Evolutionary conservation across 1,140 invertebrate species (phyloP).

Genomic region (Bombus confusus): DNA sequence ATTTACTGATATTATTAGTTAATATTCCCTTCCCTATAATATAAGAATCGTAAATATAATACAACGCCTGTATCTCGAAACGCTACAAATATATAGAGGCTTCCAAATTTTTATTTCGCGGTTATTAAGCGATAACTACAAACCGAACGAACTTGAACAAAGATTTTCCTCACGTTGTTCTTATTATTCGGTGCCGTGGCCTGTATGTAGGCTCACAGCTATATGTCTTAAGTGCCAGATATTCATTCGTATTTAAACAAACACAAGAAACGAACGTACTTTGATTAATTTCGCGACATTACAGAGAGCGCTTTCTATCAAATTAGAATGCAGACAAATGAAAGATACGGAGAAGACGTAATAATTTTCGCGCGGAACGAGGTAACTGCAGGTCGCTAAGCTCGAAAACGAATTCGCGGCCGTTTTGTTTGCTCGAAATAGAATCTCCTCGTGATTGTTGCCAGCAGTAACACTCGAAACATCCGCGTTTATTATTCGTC

Average conservation of each 20-base stretch:
- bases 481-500: slow-evolving; percentile 43
- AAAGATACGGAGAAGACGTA: background rate
- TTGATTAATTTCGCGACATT: background rate
- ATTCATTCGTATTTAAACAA: background rate
- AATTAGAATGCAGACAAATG: background rate
- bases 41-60: too few species aligned
- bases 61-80: too few species aligned
- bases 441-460: slow-evolving; percentile 18
- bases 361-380: background rate
- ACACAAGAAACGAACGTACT: background rate
- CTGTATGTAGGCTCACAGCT: background rate
- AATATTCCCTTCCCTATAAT: too few species aligned
- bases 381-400: background rate
- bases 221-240: background rate
- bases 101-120: too few species aligned
- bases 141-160: too few species aligned
- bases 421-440: slow-evolving; percentile 32
- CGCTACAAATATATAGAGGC: too few species aligned
- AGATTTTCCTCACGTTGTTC: too few species aligned
- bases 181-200: too few species aligned
- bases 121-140: too few species aligned
- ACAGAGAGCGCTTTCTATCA: background rate
- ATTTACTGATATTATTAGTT: too few species aligned
- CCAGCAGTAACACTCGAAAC: background rate
- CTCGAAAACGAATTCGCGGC: slow-evolving; percentile 16